A percentile compares a stretch with the other conserved stretches of the same genome.
phyloP scores from a whole-genome alignment of 2,888 invertebrate species.

The Andrena haemorrhoa region DNA sequence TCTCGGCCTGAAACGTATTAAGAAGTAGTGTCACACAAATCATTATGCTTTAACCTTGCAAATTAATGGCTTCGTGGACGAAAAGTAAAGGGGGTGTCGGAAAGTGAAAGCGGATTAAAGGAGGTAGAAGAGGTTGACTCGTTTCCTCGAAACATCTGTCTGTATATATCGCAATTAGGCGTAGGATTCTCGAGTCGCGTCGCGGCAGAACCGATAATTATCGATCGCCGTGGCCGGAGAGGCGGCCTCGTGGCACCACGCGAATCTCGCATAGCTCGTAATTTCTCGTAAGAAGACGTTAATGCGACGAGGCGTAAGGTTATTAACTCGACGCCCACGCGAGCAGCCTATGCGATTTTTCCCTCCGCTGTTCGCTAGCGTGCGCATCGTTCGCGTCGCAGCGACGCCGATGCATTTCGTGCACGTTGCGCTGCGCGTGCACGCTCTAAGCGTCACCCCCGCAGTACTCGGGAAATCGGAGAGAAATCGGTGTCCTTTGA shows the following conservation, averaged over 20 bases:
- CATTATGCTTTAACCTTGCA: not conserved
- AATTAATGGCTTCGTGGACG: not conserved
- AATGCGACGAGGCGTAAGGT: slow-evolving; percentile 66
- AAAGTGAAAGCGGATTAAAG: slow-evolving; percentile 23
- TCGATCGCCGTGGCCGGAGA: slow-evolving; percentile 37
- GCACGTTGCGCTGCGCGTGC: not conserved
- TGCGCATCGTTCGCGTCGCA: slow-evolving; percentile 8
- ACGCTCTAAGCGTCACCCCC: slow-evolving; percentile 14
- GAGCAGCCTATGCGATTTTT: slow-evolving; percentile 32
- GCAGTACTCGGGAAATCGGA: slow-evolving; percentile 11
- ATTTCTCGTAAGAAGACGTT: slow-evolving; percentile 68
- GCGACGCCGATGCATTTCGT: slow-evolving; percentile 11
- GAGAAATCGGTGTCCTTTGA: slow-evolving; percentile 37
- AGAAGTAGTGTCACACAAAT: not conserved
- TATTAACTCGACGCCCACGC: slow-evolving; percentile 68
- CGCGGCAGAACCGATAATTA: slow-evolving; percentile 57
- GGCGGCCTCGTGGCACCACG: slow-evolving; percentile 34
- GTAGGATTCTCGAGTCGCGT: slow-evolving; percentile 49
- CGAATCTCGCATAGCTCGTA: slow-evolving; percentile 58
- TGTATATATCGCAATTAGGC: slow-evolving; percentile 54
- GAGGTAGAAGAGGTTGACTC: not conserved
- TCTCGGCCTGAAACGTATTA: too few relatives aligned
- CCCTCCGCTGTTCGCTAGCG: not conserved
- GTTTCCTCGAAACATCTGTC: slow-evolving; percentile 2
- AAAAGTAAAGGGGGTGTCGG: not conserved